Evolutionary conservation across 2,113 vertebrate species (phyloP), one percentile per base, ranked within the genome.

Genomic region (Nesoenas mayeri): DNA sequence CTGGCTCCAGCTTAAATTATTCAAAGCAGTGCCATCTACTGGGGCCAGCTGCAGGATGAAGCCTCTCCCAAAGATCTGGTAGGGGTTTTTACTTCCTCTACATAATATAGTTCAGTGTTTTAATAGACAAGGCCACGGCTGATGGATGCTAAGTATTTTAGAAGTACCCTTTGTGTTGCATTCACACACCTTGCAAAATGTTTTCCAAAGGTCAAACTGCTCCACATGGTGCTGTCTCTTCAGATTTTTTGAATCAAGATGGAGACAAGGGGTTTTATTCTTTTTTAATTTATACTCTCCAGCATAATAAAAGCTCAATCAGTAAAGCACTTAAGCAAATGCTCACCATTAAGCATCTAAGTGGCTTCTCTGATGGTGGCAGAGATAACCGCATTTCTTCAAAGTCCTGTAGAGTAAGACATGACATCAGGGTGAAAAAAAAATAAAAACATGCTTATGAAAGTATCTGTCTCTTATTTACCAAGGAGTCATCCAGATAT

Each of bases 1-100:
- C 67, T 3, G 85, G 19, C 17, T 29, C n/a, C 9, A 32, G 32
- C 79, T 70, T 79, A 31, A 66, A 56, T 20, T 22, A 11, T 47
- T 96, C 91, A 32, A 34, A 48, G 75, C 88, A 97, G 21, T 77
- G 96, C 96, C 97, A 96, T 80, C 96, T 97, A 4, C 95, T 42
- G 96, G 91, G 60, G 25, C 32, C 62, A 8, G 58, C 60, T 8
- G 53, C 18, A 5, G 9, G 19, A 16, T 3, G 14, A 11, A 50
- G 44, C 50, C 40, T 51, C 47, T 32, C 32, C 25, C 11, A 0
- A 5, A 4, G 6, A 12, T 14, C 9, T 51, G 34, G 6, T 32
- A 31, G 26, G 15, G 5, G 6, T 64, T 25, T 22, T 26, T 54
- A 10, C 26, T 15, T 67, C 56, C 67, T 8, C 3, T 29, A 34